Evolutionary conservation across 2,113 vertebrate genomes (phyloP).

Genomic region (Scortum barcoo): DNA sequence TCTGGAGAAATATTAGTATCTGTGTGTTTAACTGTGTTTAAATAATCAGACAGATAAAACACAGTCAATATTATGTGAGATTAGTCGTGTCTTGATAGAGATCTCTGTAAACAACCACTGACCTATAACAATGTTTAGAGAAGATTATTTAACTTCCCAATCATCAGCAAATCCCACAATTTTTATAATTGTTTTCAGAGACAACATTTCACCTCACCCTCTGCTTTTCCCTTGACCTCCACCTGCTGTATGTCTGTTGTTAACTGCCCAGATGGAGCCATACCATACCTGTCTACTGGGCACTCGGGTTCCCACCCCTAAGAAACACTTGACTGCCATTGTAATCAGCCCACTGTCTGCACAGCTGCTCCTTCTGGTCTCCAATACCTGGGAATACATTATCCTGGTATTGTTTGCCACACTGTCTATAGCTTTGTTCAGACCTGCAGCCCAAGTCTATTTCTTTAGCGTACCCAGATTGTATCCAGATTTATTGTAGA

Average conservation of each 20-base stretch:
- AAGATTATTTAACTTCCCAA: background rate
- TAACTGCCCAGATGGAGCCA: background rate
- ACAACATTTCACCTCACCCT: background rate
- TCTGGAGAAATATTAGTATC: background rate
- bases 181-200: background rate
- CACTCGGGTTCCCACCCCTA: background rate
- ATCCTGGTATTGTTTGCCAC: background rate
- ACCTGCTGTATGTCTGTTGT: background rate
- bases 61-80: background rate
- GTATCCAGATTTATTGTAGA: too few species aligned
- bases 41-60: background rate
- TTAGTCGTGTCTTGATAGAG: background rate
- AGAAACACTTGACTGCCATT: background rate
- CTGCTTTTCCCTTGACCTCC: background rate
- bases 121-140: background rate
- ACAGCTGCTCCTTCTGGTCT: conserved; percentile 5
- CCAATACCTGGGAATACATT: background rate
- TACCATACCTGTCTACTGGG: background rate
- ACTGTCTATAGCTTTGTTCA: too few species aligned
- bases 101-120: conserved; percentile 10
- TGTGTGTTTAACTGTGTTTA: conserved; percentile 1
- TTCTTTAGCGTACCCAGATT: too few species aligned
- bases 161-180: background rate
- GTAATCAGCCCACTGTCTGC: background rate
- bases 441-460: too few species aligned